Evolutionary conservation across 2,888 invertebrate species (phyloP), one percentile per base, ranked within the genome.

Genomic region (Aphodius sticticus): DNA sequence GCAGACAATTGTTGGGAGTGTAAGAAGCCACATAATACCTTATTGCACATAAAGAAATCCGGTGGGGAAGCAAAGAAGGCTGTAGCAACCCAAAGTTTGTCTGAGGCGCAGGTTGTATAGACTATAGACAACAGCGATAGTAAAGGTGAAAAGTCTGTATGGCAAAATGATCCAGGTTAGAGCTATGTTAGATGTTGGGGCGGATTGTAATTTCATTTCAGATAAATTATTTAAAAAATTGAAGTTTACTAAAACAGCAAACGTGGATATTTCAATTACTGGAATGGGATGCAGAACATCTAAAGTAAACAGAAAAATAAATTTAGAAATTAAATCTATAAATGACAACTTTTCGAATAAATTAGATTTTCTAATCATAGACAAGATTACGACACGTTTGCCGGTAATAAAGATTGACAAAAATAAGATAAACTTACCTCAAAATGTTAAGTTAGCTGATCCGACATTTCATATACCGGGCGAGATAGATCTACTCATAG

Each of bases 401-500:
- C 76, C 76, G 3, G 69, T 16, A 5, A 69, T 36, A 12, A 69
- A 6, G 4, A 26, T 81, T 9, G 35, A 69, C n/a, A 15, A 16
- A 16, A 35, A 15, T 12, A n/a, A 76, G 15, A 26, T 77, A 26
- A 16, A 77, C n/a, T 38, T 83, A 69, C 80, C 82, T 14, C 16
- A 70, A 7, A 77, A 79, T 79, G 69, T 83, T 15, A 38, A 75
- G 53, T 71, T 82, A 69, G 82, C 82, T 5, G 82, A 82, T 80
- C 81, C 81, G 38, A 77, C 76, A 35, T 83, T 81, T 70, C 76
- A 82, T 79, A 14, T 36, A 69, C n/a, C 74, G 16, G 69, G 75
- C n/a, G 26, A 78, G 9, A 79, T 82, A 38, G 81, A 83, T 69
- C 15, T 82, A 7, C 75, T 83, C 16, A 35, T 83, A 36, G 83